phyloP scores from a whole-genome alignment of 2,888 invertebrate species.

The Ichneumoninae sp. region DNA sequence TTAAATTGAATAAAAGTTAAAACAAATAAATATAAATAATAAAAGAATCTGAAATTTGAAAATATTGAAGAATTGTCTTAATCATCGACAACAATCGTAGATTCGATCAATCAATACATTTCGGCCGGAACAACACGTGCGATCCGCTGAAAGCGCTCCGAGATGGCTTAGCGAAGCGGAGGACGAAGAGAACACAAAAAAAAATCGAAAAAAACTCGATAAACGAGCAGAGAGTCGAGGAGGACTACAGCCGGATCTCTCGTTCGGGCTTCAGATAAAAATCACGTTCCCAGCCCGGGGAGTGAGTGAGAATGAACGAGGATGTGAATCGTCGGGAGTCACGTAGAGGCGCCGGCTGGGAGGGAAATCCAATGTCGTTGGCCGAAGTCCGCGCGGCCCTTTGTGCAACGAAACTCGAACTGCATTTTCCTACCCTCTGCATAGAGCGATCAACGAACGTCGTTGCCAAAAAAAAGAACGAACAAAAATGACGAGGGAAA shows the following conservation, averaged over 20 bases:
- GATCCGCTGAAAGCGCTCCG: not conserved
- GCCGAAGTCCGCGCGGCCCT: slow-evolving; percentile 42
- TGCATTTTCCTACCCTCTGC: slow-evolving; percentile 22
- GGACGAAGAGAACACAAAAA: not conserved
- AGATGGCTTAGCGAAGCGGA: not conserved
- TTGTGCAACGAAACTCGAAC: slow-evolving; percentile 21
- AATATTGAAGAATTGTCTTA: not conserved
- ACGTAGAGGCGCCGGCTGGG: slow-evolving; percentile 40
- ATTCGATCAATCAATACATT: not conserved
- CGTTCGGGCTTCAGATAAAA: slow-evolving; percentile 52
- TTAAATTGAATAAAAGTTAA: no score
- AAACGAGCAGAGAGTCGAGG: slow-evolving; percentile 37
- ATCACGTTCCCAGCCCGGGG: slow-evolving; percentile 59
- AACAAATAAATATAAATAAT: no score
- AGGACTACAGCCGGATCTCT: slow-evolving; percentile 31
- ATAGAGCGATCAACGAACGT: slow-evolving; percentile 17
- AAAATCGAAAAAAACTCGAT: slow-evolving; percentile 30
- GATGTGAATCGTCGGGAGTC: slow-evolving; percentile 23
- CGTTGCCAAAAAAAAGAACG: not conserved
- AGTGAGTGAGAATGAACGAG: slow-evolving; percentile 38
- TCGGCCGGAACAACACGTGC: not conserved
- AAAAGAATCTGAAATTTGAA: no score
- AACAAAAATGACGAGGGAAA: slow-evolving; percentile 8
- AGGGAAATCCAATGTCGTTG: slow-evolving; percentile 43
- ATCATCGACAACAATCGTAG: not conserved